Conservation (phyloP, 2,113 vertebrate species). For the Asarcornis scutulata region DNA sequence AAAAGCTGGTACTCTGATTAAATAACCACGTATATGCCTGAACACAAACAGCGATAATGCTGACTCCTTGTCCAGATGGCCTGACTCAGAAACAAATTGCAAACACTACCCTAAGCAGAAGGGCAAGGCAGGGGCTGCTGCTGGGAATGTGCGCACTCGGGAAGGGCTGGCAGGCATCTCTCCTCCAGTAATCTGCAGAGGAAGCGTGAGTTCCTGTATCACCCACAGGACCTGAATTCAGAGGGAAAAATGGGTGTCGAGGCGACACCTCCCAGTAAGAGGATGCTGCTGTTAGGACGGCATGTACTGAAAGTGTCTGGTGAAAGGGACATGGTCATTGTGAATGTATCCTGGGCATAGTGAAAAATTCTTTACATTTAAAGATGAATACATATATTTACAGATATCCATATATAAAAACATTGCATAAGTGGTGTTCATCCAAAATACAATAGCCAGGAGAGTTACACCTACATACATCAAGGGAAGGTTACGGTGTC, state of each 20-base stretch:
- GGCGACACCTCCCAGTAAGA: neutral
- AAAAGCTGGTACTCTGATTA: neutral
- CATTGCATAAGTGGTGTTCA: neutral
- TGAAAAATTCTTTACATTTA: neutral
- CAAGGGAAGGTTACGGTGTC: neutral
- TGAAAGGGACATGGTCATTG: accelerated
- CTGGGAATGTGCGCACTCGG: neutral
- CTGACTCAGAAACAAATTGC: conserved; percentile 6
- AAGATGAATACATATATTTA: too few relatives aligned
- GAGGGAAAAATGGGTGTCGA: neutral
- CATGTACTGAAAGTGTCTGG: neutral
- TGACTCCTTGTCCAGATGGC: conserved; percentile 32
- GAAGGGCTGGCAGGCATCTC: neutral
- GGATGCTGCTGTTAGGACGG: neutral
- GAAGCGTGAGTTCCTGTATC: neutral
- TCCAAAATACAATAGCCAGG: neutral
- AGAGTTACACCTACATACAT: neutral
- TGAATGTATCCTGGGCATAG: neutral
- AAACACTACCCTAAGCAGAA: neutral
- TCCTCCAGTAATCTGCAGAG: neutral
- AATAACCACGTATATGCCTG: neutral
- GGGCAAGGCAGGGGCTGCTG: neutral
- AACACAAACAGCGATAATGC: neutral
- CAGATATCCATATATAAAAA: neutral
- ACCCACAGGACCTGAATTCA: neutral